These are phyloP conservation scores for Perca fluviatilis DNA, from an alignment of 2,113 vertebrate species.

Conservation along the genomic window DNA sequence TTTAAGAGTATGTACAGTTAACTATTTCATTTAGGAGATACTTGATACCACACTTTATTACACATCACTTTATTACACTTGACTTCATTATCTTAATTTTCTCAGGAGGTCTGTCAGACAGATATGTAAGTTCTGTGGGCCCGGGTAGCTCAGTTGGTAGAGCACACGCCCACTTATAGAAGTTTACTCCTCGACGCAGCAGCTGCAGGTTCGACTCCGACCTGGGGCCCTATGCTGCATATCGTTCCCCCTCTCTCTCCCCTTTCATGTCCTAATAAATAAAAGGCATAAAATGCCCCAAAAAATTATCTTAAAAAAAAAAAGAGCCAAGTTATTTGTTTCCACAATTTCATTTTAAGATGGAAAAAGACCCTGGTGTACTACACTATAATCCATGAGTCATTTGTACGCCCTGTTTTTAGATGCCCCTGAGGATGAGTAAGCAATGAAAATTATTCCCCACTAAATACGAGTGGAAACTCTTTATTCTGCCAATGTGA, in stretches of 20 bases:
- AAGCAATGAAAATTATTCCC: slow-evolving; percentile 42
- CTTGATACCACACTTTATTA: neutral
- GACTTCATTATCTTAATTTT: neutral
- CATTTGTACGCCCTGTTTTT: slow-evolving; percentile 54
- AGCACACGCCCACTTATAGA: too few relatives aligned
- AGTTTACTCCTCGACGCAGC: too few relatives aligned
- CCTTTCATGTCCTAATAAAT: too few relatives aligned
- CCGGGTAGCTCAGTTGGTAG: too few relatives aligned
- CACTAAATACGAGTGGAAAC: slow-evolving; percentile 53
- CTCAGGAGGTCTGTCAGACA: neutral
- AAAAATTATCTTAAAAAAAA: too few relatives aligned
- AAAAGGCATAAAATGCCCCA: too few relatives aligned
- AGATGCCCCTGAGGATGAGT: slow-evolving; percentile 65
- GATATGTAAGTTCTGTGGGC: neutral
- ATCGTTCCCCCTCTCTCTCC: too few relatives aligned
- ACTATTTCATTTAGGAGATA: slow-evolving; percentile 11
- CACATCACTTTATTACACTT: neutral
- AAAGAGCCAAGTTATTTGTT: slow-evolving; percentile 30
- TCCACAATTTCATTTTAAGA: slow-evolving; percentile 31
- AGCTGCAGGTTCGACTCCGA: too few relatives aligned
- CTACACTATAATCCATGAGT: slow-evolving; percentile 35
- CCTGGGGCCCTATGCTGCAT: too few relatives aligned
- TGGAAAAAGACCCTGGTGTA: slow-evolving; percentile 12
- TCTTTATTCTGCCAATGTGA: slow-evolving; percentile 39
- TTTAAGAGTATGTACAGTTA: neutral